phyloP scores from a whole-genome alignment of 2,888 invertebrate species.

The Drosophila neonasuta region DNA sequence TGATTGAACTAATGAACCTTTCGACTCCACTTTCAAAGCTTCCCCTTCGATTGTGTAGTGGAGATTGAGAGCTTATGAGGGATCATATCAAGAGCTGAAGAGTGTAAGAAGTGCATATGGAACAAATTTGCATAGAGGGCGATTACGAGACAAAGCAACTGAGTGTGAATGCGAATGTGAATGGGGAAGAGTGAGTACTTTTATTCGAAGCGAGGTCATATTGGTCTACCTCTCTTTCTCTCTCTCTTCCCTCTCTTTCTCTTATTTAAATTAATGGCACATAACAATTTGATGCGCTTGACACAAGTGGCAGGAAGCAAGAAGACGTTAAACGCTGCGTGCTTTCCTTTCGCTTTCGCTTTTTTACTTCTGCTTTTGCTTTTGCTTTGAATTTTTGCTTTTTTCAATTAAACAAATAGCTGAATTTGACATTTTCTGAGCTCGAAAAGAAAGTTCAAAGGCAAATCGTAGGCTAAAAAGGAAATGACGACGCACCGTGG shows the following conservation, averaged over 20 bases:
- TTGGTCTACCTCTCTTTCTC: too few relatives aligned
- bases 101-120: neutral
- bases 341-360: slow-evolving; percentile 16
- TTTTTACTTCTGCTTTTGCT: neutral
- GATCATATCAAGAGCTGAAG: too few relatives aligned
- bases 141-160: slow-evolving; percentile 5
- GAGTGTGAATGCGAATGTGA: slow-evolving; percentile 7
- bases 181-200: too few relatives aligned
- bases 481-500: slow-evolving; percentile 43
- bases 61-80: too few relatives aligned
- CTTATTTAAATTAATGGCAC: slow-evolving; percentile 70
- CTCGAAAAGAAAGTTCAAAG: slow-evolving; percentile 61
- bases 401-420: slow-evolving; percentile 76
- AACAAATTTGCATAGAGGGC: neutral
- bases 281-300: slow-evolving; percentile 66
- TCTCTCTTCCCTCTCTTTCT: neutral
- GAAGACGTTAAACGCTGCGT: slow-evolving; percentile 6
- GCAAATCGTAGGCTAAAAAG: slow-evolving; percentile 56
- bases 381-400: slow-evolving; percentile 12
- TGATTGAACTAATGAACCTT: too few relatives aligned
- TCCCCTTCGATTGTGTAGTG: too few relatives aligned
- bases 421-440: slow-evolving; percentile 73
- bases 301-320: neutral
- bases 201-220: too few relatives aligned
- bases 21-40: too few relatives aligned